These are phyloP conservation scores for Pipa parva DNA, from an alignment of 2,113 vertebrate genomes.

Conservation along the genomic window DNA sequence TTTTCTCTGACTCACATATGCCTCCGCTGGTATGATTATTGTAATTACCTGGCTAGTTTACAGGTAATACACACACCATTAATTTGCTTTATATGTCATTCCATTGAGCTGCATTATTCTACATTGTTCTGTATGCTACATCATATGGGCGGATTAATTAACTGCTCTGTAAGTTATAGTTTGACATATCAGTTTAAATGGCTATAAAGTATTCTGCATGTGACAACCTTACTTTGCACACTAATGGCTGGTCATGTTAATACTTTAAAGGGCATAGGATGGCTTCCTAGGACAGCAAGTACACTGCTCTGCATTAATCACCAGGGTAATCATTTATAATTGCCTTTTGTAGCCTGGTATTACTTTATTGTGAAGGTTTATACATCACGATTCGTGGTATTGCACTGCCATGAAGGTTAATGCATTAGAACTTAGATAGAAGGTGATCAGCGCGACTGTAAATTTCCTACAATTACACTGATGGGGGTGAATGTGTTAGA, in stretches of 20 bases:
- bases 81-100: background rate
- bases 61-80: too few species aligned
- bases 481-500: slow-evolving; percentile 19
- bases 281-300: background rate
- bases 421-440: slow-evolving; percentile 8
- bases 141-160: background rate
- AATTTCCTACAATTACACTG: slow-evolving; percentile 35
- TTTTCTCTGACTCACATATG: too few species aligned
- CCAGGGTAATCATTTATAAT: background rate
- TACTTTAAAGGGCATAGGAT: background rate
- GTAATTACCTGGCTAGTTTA: too few species aligned
- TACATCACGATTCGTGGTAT: background rate
- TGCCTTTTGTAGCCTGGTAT: background rate
- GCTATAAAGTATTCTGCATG: background rate
- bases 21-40: too few species aligned
- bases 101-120: too few species aligned
- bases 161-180: background rate
- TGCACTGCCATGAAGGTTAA: background rate
- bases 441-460: slow-evolving; percentile 19
- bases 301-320: background rate
- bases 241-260: background rate
- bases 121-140: too few species aligned
- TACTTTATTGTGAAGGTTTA: background rate
- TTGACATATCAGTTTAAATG: background rate
- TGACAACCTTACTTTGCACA: background rate